Evolutionary conservation across 2,888 invertebrate species (phyloP).

Genomic region (Cataglyphis cursor): DNA sequence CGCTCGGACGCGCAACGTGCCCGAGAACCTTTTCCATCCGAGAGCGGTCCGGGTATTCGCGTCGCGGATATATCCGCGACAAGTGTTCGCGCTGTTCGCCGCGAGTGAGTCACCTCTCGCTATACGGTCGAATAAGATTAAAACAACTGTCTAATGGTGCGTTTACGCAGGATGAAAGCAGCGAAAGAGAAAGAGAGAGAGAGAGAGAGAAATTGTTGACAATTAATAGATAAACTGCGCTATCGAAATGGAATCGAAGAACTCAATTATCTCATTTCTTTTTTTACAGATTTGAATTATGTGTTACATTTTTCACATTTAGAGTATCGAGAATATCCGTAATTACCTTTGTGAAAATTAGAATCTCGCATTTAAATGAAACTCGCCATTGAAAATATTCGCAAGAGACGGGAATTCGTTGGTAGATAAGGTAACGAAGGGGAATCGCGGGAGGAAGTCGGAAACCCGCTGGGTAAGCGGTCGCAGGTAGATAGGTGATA

Average conservation of each 20-base stretch:
- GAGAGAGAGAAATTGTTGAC: not conserved
- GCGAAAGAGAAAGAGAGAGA: conserved; percentile 3
- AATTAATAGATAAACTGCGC: not conserved
- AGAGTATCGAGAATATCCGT: not conserved
- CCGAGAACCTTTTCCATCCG: conserved; percentile 62
- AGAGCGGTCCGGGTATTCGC: conserved; percentile 60
- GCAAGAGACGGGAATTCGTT: not conserved
- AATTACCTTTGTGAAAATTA: not conserved
- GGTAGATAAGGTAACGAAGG: not conserved
- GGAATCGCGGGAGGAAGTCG: not conserved
- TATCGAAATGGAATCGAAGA: not conserved
- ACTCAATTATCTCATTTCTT: not conserved
- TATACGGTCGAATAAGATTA: not conserved
- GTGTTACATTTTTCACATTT: not conserved
- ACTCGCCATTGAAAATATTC: not conserved
- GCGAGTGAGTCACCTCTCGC: conserved; percentile 72
- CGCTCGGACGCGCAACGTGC: conserved; percentile 47
- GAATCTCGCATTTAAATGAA: not conserved
- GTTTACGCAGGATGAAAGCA: not conserved
- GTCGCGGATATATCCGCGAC: conserved; percentile 69
- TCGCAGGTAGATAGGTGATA: conserved; percentile 72
- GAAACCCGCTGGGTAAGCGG: conserved; percentile 57
- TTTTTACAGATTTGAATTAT: not conserved
- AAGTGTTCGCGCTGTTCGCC: conserved; percentile 75
- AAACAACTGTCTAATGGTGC: conserved; percentile 9